Percentiles rank a stretch among this genome's conserved stretches.
Conservation (phyloP, 2,888 invertebrate genomes). For the Cerastis rubricosa region DNA sequence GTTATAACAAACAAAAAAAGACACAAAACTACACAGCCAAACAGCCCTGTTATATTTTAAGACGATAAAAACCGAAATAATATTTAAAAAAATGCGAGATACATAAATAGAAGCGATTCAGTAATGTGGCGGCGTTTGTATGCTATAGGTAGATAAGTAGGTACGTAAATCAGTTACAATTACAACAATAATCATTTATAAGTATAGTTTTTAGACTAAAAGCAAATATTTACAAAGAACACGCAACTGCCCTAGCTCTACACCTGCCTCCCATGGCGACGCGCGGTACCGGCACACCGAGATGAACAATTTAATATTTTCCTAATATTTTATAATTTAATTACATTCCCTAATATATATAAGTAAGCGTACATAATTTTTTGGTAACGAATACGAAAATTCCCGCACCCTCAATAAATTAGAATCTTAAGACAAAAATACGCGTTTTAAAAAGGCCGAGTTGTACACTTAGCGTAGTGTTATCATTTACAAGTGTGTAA, state of each 20-base stretch:
- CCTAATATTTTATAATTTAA: conserved; percentile 64
- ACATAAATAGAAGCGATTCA: conserved; percentile 59
- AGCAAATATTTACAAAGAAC: conserved; percentile 88
- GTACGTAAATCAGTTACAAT: conserved; percentile 75
- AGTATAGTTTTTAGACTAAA: conserved; percentile 82
- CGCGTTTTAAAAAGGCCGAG: conserved; percentile 44
- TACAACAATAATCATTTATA: conserved; percentile 75
- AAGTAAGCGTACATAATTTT: conserved; percentile 66
- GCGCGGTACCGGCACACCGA: conserved; percentile 56
- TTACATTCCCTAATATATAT: conserved; percentile 64
- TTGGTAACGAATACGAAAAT: conserved; percentile 66
- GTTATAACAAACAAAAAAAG: not conserved
- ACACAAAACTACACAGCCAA: conserved; percentile 31
- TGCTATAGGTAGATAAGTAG: conserved; percentile 65
- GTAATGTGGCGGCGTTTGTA: conserved; percentile 58
- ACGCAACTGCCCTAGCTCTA: conserved; percentile 83
- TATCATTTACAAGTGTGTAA: conserved; percentile 21
- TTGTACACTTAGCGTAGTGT: conserved; percentile 28
- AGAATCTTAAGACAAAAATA: conserved; percentile 48
- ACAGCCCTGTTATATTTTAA: conserved; percentile 16
- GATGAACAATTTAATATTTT: conserved; percentile 42
- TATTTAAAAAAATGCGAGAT: conserved; percentile 57
- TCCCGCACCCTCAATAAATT: conserved; percentile 53
- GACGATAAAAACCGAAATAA: conserved; percentile 28
- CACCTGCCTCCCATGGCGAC: conserved; percentile 81